Percentiles rank a stretch among this genome's conserved stretches.
These are phyloP conservation scores for Glyptemys insculpta DNA, from an alignment of 2,797 vertebrate species.

Conservation along the genomic window DNA sequence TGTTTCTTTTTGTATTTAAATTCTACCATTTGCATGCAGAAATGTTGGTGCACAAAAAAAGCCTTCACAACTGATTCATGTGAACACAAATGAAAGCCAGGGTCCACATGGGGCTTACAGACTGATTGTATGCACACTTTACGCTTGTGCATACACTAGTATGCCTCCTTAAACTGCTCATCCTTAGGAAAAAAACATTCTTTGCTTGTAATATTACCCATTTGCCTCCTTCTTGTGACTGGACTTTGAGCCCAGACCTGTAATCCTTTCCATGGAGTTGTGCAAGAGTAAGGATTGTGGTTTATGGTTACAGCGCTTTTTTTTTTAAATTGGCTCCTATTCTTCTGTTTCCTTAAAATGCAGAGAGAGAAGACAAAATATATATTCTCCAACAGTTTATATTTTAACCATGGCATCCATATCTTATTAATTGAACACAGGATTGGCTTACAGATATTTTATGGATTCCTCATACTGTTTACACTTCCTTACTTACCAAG, in stretches of 20 bases:
- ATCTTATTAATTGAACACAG: neutral
- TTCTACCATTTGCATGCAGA: neutral
- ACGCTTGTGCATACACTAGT: neutral
- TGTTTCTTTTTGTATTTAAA: neutral
- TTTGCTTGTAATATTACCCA: neutral
- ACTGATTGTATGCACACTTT: neutral
- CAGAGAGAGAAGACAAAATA: fast-evolving
- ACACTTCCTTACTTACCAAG: neutral
- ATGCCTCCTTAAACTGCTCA: neutral
- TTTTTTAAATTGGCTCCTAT: neutral
- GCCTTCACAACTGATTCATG: neutral
- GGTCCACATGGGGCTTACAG: neutral
- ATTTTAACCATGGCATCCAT: neutral
- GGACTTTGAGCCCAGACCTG: neutral
- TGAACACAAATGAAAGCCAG: neutral
- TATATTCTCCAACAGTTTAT: neutral
- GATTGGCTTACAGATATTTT: neutral
- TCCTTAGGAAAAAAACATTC: neutral
- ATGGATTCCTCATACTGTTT: neutral
- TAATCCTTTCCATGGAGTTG: neutral
- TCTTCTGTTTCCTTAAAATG: neutral
- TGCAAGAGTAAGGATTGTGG: neutral
- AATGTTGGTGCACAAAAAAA: neutral
- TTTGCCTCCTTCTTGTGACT: neutral
- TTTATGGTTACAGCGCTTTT: neutral